Percentiles rank a stretch among this genome's conserved stretches.
These are phyloP conservation scores for Cyphomyrus plagiostoma DNA, from an alignment of 2,113 vertebrate species.

Conservation along the genomic window DNA sequence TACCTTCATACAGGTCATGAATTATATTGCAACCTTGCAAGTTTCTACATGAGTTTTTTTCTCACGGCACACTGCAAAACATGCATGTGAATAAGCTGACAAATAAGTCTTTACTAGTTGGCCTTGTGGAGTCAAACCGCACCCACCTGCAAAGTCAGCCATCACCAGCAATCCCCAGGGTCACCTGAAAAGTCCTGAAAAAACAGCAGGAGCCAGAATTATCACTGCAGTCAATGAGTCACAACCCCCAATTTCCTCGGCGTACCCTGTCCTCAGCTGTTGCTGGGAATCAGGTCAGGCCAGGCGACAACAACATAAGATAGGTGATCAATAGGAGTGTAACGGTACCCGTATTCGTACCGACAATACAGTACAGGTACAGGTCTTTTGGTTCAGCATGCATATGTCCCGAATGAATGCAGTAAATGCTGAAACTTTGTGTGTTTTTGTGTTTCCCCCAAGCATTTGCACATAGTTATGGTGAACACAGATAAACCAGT, in stretches of 20 bases:
- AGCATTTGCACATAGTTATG: too few species aligned
- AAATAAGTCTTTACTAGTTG: background rate
- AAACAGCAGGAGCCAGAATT: background rate
- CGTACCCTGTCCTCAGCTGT: background rate
- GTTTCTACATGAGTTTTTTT: background rate
- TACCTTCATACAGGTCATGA: background rate
- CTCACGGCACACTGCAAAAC: background rate
- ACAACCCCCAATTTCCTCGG: background rate
- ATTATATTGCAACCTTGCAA: background rate
- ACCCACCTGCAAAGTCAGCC: background rate
- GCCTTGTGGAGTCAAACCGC: background rate
- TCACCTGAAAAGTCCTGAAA: background rate
- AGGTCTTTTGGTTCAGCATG: too few species aligned
- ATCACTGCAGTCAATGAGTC: background rate
- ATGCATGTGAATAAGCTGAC: background rate
- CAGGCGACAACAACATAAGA: background rate
- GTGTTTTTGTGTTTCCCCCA: too few species aligned
- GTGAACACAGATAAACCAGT: too few species aligned
- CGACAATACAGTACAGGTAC: too few species aligned
- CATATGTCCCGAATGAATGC: too few species aligned
- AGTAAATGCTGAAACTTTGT: too few species aligned
- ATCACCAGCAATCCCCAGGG: background rate
- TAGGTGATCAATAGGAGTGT: background rate
- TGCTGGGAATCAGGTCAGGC: background rate
- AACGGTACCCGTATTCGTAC: too few species aligned